A percentile compares a stretch with the other conserved stretches of the same genome.
These are phyloP conservation scores for Xenopus petersii DNA, from an alignment of 2,797 vertebrate species.

Conservation along the genomic window DNA sequence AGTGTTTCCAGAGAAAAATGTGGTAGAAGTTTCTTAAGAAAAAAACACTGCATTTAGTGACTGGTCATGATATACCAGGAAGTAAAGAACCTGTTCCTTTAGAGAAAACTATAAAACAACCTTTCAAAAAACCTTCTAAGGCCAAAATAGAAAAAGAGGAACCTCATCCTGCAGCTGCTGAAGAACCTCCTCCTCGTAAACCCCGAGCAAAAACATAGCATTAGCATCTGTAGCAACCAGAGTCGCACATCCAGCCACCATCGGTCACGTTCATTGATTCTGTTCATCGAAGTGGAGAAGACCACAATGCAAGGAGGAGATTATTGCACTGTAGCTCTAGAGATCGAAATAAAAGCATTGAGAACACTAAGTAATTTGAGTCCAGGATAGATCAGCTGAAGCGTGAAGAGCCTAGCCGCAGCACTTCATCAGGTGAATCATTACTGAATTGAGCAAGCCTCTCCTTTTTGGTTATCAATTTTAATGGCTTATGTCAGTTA, in stretches of 20 bases:
- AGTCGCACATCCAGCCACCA: conserved; percentile 82
- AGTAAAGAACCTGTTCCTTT: conserved; percentile 63
- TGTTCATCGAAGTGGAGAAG: conserved; percentile 76
- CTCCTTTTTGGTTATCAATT: no score
- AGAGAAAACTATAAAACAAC: conserved; percentile 62
- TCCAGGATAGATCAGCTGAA: conserved; percentile 94
- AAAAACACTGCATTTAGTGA: conserved; percentile 88
- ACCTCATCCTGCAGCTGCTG: conserved; percentile 59
- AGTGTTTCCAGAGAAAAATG: not conserved
- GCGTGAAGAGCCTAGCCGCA: conserved; percentile 94
- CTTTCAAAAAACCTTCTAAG: conserved; percentile 60
- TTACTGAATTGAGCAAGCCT: no score
- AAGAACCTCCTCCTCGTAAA: conserved; percentile 76
- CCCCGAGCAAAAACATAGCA: conserved; percentile 81
- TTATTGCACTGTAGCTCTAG: conserved; percentile 71
- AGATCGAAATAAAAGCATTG: conserved; percentile 65
- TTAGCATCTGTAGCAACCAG: conserved; percentile 88
- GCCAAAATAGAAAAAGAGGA: conserved; percentile 70
- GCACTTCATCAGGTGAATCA: conserved; percentile 89
- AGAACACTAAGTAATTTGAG: conserved; percentile 82
- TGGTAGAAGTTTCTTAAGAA: conserved; percentile 45
- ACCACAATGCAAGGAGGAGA: conserved; percentile 72
- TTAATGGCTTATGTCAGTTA: no score
- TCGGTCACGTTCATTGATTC: conserved; percentile 89
- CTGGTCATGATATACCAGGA: conserved; percentile 91